Conservation (phyloP, 2,888 invertebrate genomes). For the Drosophila flavopinicola region DNA sequence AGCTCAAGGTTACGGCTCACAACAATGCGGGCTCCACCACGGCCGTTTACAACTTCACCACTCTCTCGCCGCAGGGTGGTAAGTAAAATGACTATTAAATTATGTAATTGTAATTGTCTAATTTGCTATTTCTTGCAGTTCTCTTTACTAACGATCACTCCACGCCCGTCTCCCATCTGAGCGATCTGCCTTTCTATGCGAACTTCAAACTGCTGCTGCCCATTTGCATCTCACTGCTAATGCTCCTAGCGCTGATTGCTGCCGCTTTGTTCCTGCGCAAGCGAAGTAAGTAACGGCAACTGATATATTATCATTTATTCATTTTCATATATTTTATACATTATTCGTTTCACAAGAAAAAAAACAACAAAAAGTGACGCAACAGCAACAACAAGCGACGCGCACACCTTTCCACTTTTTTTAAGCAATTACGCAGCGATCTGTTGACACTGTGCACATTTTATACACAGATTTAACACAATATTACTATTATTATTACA, state of each 20-base stretch:
- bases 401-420: no score
- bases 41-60: constrained; percentile 93
- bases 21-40: constrained; percentile 94
- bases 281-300: constrained; percentile 87
- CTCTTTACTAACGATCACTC: constrained; percentile 87
- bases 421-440: not conserved
- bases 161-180: constrained; percentile 88
- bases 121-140: constrained; percentile 72
- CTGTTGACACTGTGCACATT: no score
- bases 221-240: constrained; percentile 88
- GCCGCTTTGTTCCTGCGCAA: constrained; percentile 89
- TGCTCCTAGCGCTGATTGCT: constrained; percentile 88
- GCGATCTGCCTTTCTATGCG: constrained; percentile 88
- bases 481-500: no score
- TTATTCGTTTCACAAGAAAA: no score
- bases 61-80: constrained; percentile 91
- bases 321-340: no score
- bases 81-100: no score
- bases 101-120: no score
- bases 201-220: constrained; percentile 88
- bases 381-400: no score
- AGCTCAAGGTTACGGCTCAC: constrained; percentile 90
- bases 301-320: not conserved
- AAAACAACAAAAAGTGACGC: no score
- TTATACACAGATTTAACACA: no score